phyloP scores from a whole-genome alignment of 2,113 vertebrate species.

The Xenopus tropicalis region DNA sequence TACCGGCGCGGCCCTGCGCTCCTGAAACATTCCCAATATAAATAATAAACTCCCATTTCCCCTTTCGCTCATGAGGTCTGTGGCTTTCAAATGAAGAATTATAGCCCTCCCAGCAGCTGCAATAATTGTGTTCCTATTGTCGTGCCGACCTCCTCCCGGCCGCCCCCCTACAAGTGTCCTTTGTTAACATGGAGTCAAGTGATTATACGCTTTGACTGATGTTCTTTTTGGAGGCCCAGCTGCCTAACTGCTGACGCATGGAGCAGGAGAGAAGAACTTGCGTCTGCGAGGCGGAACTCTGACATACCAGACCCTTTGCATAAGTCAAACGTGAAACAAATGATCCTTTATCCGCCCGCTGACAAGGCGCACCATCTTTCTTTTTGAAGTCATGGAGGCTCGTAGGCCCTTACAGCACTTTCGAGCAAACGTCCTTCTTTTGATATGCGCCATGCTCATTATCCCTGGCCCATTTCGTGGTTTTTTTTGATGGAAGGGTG shows the following conservation, averaged over 20 bases:
- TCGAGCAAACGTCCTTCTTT: constrained; percentile 76
- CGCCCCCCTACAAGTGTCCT: constrained; percentile 75
- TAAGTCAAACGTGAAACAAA: constrained; percentile 83
- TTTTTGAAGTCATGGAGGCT: constrained; percentile 73
- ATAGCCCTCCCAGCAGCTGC: constrained; percentile 75
- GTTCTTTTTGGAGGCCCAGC: constrained; percentile 71
- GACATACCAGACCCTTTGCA: constrained; percentile 77
- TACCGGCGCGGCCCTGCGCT: constrained; percentile 54
- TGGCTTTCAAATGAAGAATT: constrained; percentile 65
- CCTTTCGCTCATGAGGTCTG: constrained; percentile 52
- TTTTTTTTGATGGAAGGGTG: constrained; percentile 82
- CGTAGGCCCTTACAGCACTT: constrained; percentile 66
- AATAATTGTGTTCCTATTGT: constrained; percentile 77
- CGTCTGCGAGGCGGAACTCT: constrained; percentile 67
- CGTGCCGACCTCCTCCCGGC: constrained; percentile 60
- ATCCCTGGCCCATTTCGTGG: constrained; percentile 78
- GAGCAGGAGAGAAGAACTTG: constrained; percentile 50
- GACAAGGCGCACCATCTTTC: constrained; percentile 60
- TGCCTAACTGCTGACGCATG: constrained; percentile 77
- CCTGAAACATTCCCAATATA: constrained; percentile 63
- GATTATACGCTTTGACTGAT: constrained; percentile 73
- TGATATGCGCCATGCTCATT: constrained; percentile 77
- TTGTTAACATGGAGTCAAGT: constrained; percentile 66
- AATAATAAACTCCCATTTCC: constrained; percentile 64
- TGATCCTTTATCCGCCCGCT: constrained; percentile 70